Conservation (phyloP, 2,797 vertebrate species). For the Etheostoma perlongum region DNA sequence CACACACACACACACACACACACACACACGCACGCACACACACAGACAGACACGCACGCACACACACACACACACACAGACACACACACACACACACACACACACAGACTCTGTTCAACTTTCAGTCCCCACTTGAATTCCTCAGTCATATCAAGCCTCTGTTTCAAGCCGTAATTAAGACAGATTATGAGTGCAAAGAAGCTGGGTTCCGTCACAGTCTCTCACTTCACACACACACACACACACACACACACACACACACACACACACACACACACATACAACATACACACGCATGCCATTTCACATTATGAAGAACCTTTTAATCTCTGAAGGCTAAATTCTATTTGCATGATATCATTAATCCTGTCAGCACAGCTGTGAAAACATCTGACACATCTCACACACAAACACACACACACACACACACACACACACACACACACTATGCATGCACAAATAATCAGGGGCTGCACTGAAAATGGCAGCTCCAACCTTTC, state of each 20-base stretch:
- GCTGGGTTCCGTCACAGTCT: slow-evolving; percentile 48
- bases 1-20: not conserved
- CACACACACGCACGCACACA: slow-evolving; percentile 7
- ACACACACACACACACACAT: slow-evolving; percentile 5
- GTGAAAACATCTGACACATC: slow-evolving; percentile 46
- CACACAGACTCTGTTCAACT: not conserved
- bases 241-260: slow-evolving; percentile 14
- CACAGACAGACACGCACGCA: not conserved
- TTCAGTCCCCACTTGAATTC: slow-evolving; percentile 12
- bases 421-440: slow-evolving; percentile 6
- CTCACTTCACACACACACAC: not conserved
- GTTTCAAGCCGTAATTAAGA: slow-evolving; percentile 71
- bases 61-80: not conserved
- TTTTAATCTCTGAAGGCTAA: slow-evolving; percentile 64
- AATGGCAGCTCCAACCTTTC: slow-evolving; percentile 75
- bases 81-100: not conserved
- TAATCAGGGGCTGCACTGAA: slow-evolving; percentile 42
- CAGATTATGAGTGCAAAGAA: slow-evolving; percentile 60
- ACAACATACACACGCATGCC: not conserved
- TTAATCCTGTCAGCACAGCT: slow-evolving; percentile 60
- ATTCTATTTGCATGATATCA: slow-evolving; percentile 68
- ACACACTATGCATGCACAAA: slow-evolving; percentile 4
- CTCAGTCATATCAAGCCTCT: slow-evolving; percentile 16
- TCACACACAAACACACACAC: slow-evolving; percentile 2
- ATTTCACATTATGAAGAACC: slow-evolving; percentile 42